These are phyloP conservation scores for Drosophila emarginata DNA, from an alignment of 2,888 invertebrate genomes.

Conservation along the genomic window DNA sequence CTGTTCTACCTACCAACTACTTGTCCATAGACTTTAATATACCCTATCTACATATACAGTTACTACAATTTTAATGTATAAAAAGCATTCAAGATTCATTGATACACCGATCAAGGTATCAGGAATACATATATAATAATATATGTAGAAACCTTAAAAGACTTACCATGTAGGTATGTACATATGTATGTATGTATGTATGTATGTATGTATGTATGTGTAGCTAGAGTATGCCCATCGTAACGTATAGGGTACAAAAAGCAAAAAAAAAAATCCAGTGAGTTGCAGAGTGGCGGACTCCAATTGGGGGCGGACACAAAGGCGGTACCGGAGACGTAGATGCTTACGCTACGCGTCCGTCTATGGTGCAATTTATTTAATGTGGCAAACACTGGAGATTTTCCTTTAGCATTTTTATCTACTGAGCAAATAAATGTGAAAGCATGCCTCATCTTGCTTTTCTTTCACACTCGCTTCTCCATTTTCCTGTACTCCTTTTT, in stretches of 20 bases:
- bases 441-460: neutral
- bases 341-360: conserved; percentile 3
- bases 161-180: no score
- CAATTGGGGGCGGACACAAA: neutral
- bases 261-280: neutral
- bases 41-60: neutral
- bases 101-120: no score
- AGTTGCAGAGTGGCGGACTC: neutral
- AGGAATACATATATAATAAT: no score
- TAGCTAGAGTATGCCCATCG: neutral
- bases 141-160: no score
- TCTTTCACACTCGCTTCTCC: neutral
- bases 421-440: conserved; percentile 2
- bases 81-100: no score
- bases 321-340: neutral
- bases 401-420: conserved; percentile 8
- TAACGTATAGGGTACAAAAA: neutral
- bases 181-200: no score
- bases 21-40: neutral
- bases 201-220: no score
- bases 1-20: neutral
- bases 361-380: conserved; percentile 17
- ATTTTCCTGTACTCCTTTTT: neutral
- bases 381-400: conserved; percentile 8
- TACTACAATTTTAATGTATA: neutral